phyloP scores from a whole-genome alignment of 2,797 vertebrate species.

The Mallotus villosus region DNA sequence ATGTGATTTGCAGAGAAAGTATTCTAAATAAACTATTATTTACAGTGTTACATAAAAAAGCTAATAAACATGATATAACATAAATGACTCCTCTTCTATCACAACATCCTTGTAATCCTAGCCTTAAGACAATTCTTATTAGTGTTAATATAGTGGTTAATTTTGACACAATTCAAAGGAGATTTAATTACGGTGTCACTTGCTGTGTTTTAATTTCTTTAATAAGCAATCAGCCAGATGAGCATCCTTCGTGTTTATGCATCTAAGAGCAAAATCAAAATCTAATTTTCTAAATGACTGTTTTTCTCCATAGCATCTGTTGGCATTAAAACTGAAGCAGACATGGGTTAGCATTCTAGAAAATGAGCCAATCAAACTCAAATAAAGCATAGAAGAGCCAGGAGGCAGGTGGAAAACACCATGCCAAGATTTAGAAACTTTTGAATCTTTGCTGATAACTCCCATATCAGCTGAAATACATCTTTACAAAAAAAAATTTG shows the following conservation, averaged over 20 bases:
- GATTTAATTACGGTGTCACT: slow-evolving; percentile 52
- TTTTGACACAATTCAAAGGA: slow-evolving; percentile 37
- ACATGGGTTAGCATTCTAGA: slow-evolving; percentile 11
- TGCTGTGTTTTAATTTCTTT: slow-evolving; percentile 44
- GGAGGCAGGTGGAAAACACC: neutral
- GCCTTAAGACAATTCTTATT: slow-evolving; percentile 13
- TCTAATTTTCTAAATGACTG: slow-evolving; percentile 37
- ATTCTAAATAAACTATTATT: neutral
- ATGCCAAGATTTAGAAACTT: slow-evolving; percentile 9
- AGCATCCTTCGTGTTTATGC: slow-evolving; percentile 34
- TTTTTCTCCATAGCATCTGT: slow-evolving; percentile 41
- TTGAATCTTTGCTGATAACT: neutral
- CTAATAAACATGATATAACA: neutral
- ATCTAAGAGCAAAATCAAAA: slow-evolving; percentile 44
- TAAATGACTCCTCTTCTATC: neutral
- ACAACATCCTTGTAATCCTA: neutral
- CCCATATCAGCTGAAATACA: neutral
- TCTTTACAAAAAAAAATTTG: neutral
- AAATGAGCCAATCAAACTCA: slow-evolving; percentile 21
- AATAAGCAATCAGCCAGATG: slow-evolving; percentile 52
- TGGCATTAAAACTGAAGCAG: slow-evolving; percentile 22
- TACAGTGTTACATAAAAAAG: neutral
- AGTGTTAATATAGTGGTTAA: slow-evolving; percentile 39
- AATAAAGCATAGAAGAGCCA: slow-evolving; percentile 12
- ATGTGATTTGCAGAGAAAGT: neutral